Base-by-base conservation (phyloP, 1,140 invertebrate genomes). In the Teleopsis dalmanni region DNA sequence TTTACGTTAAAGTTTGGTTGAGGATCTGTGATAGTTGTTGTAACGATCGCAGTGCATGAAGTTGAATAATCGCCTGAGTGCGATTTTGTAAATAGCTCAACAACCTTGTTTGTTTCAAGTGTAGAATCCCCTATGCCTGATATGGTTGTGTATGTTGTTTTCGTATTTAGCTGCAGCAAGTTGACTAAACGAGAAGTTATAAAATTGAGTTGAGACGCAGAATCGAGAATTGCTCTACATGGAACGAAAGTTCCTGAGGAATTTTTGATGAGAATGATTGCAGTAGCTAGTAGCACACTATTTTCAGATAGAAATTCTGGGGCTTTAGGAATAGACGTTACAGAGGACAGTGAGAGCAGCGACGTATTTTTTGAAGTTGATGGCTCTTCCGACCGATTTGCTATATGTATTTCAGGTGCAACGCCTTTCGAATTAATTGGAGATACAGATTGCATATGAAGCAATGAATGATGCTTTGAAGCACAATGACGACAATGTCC, bases 161-260 rank as follows among this genome's bases (percentile, higher is more conserved):
- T 33, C 6, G 8, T 9, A 21, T 38, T n/a, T 4, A 48, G 27
- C 13, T 34, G 36, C 13, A 48, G 29, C 13, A 18, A 11, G 22
- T 48, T 40, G 29, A 37, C 47, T 19, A 48, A 18, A n/a, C 36
- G 35, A 21, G 13, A 5, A 9, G 47, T 41, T 18, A 46, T 33
- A 18, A 46, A 46, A 35, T 51, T 46, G 7, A 51, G 22, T 40
- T 45, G 42, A 18, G 36, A 48, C 4, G 26, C 37, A 8, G 37
- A 41, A 22, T 49, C 38, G 1, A 41, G 37, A n/a, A 47, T 46
- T 18, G 43, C 44, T 9, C 44, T 34, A 22, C 38, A 45, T 23
- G 43, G 43, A 41, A 46, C 16, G 11, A 47, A 33, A 8, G n/a
- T n/a, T 1, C 50, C 50, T 14, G 18, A 42, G 4, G 16, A 11